Conservation (phyloP, 1,140 invertebrate species). For the Aphelenchoides fujianensis region DNA sequence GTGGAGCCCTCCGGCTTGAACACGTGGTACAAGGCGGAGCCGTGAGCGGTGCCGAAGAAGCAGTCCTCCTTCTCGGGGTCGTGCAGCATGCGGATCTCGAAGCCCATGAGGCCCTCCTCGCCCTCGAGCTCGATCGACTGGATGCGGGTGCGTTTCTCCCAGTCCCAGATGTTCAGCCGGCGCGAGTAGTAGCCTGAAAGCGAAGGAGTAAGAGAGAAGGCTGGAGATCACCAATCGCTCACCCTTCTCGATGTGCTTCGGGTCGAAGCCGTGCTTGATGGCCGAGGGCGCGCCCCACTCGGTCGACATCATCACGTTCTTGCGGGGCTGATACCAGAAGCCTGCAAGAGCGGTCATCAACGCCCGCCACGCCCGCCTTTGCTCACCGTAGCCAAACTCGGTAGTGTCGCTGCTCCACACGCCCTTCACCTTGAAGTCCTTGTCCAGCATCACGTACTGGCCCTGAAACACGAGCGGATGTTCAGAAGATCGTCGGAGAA, state of each 20-base stretch:
- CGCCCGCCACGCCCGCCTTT: constrained; percentile 32
- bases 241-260: constrained; percentile 67
- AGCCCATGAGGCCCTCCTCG: constrained; percentile 77
- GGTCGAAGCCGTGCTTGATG: constrained; percentile 76
- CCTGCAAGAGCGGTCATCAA: constrained; percentile 68
- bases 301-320: constrained; percentile 80
- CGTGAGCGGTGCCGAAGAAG: constrained; percentile 78
- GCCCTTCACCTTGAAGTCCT: constrained; percentile 73
- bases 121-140: constrained; percentile 80
- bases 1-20: constrained; percentile 49
- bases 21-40: constrained; percentile 73
- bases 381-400: constrained; percentile 66
- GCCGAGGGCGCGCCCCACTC: constrained; percentile 86
- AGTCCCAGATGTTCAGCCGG: constrained; percentile 82
- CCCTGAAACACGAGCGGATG: too few relatives aligned
- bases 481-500: too few relatives aligned
- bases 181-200: constrained; percentile 74
- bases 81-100: constrained; percentile 90
- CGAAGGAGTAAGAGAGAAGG: constrained; percentile 6
- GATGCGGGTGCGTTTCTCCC: constrained; percentile 74
- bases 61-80: constrained; percentile 77
- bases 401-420: constrained; percentile 63
- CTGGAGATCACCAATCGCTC: constrained; percentile 18
- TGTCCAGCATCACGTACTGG: constrained; percentile 82
- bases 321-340: constrained; percentile 85